A percentile compares a stretch with the other conserved stretches of the same genome.
phyloP scores from a whole-genome alignment of 2,113 vertebrate genomes.

The Phoenicopterus ruber region DNA sequence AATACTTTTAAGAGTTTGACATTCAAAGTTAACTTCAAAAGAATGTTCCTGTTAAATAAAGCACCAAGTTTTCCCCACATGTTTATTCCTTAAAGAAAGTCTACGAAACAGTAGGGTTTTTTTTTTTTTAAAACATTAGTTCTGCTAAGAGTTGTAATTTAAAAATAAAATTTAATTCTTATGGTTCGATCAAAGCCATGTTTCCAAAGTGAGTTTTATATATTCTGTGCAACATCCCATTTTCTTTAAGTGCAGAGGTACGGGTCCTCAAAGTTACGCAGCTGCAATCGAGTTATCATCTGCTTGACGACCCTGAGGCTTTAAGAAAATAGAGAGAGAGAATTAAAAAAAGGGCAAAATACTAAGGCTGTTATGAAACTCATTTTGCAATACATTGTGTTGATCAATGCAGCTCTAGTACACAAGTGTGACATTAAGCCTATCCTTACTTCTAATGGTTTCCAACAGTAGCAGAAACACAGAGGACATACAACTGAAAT shows the following conservation, averaged over 20 bases:
- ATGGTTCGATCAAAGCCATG: slow-evolving; percentile 30
- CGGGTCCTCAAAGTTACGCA: slow-evolving; percentile 69
- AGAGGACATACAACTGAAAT: background rate
- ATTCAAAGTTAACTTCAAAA: slow-evolving; percentile 22
- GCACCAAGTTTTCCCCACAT: slow-evolving; percentile 10
- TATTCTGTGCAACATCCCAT: background rate
- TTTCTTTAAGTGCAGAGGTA: background rate
- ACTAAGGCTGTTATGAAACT: background rate
- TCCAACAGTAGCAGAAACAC: background rate
- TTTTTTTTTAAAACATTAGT: slow-evolving; percentile 23
- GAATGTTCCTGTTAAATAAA: background rate
- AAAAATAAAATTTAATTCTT: slow-evolving; percentile 49
- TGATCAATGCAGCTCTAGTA: background rate
- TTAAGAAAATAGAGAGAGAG: background rate
- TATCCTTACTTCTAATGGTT: background rate
- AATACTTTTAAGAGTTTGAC: background rate
- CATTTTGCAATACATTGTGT: background rate
- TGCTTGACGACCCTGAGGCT: slow-evolving; percentile 91
- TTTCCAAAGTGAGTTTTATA: background rate
- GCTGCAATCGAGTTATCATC: slow-evolving; percentile 88
- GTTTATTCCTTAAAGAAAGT: slow-evolving; percentile 52
- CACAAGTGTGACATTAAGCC: background rate
- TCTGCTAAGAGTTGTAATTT: slow-evolving; percentile 14
- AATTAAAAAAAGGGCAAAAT: background rate
- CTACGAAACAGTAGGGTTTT: background rate